A percentile compares a stretch with the other conserved stretches of the same genome.
Conservation (phyloP, 2,888 invertebrate genomes). For the Muschampia plurimacula region DNA sequence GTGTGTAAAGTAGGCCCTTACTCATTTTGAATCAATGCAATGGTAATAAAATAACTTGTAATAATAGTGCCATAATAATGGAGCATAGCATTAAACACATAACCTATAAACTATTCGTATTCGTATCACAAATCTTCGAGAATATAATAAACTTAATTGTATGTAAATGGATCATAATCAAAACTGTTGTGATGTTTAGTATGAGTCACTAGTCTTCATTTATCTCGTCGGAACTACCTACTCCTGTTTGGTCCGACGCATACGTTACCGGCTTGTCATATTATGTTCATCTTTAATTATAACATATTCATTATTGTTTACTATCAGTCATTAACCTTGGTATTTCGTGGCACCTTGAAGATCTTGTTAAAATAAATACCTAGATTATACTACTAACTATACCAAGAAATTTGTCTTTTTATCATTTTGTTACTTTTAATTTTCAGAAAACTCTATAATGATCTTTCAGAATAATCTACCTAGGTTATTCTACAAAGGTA, state of each 20-base stretch:
- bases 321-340: conserved; percentile 31
- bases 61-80: no score
- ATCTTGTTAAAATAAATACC: conserved; percentile 11
- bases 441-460: no score
- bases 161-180: no score
- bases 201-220: not conserved
- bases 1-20: no score
- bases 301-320: conserved; percentile 35
- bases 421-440: not conserved
- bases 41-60: no score
- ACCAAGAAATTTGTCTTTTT: not conserved
- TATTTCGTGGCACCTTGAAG: conserved; percentile 28
- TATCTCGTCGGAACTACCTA: not conserved
- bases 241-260: conserved; percentile 11
- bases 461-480: no score
- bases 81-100: no score
- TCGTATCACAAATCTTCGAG: no score
- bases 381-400: not conserved
- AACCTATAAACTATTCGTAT: no score
- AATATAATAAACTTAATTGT: no score
- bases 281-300: conserved; percentile 8
- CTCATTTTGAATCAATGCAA: no score
- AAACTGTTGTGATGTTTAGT: not conserved
- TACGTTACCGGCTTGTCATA: conserved; percentile 21
- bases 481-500: no score